These are phyloP conservation scores for Scatophagus argus DNA, from an alignment of 2,113 vertebrate species.

Conservation along the genomic window DNA sequence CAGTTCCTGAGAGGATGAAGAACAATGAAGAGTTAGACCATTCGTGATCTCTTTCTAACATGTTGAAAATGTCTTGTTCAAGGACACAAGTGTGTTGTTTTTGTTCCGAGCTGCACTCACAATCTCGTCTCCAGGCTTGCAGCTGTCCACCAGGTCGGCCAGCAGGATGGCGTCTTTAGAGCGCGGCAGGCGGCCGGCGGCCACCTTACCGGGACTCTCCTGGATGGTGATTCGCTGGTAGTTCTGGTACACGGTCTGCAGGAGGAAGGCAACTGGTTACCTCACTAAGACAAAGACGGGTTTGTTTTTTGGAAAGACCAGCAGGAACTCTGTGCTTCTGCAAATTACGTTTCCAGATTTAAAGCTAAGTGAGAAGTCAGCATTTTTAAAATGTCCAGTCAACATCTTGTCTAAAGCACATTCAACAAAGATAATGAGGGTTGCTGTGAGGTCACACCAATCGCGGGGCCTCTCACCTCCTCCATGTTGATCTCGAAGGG, in stretches of 20 bases:
- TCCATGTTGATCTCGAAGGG: conserved; percentile 99
- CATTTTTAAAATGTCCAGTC: too few relatives aligned
- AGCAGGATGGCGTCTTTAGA: conserved; percentile 97
- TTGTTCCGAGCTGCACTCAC: conserved; percentile 81
- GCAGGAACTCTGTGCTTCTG: too few relatives aligned
- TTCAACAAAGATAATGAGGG: too few relatives aligned
- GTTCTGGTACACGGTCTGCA: conserved; percentile 96
- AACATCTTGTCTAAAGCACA: too few relatives aligned
- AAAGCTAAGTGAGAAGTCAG: too few relatives aligned
- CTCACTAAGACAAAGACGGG: too few relatives aligned
- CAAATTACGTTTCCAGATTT: too few relatives aligned
- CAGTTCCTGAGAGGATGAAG: conserved; percentile 86
- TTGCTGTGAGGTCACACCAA: too few relatives aligned
- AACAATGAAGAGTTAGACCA: too few relatives aligned
- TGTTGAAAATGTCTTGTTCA: background rate
- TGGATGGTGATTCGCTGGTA: conserved; percentile 98
- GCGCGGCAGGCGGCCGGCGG: conserved; percentile 93
- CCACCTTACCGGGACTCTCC: conserved; percentile 96
- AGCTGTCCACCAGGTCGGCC: conserved; percentile 94
- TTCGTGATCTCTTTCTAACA: background rate
- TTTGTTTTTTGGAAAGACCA: too few relatives aligned
- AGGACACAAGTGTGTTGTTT: too few relatives aligned
- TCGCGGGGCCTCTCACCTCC: conserved; percentile 87
- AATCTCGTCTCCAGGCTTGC: conserved; percentile 97
- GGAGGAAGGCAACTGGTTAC: background rate